Percentiles rank a stretch among this genome's conserved stretches.
Conservation (phyloP, 2,797 vertebrate genomes). For the Xyrichtys novacula region DNA sequence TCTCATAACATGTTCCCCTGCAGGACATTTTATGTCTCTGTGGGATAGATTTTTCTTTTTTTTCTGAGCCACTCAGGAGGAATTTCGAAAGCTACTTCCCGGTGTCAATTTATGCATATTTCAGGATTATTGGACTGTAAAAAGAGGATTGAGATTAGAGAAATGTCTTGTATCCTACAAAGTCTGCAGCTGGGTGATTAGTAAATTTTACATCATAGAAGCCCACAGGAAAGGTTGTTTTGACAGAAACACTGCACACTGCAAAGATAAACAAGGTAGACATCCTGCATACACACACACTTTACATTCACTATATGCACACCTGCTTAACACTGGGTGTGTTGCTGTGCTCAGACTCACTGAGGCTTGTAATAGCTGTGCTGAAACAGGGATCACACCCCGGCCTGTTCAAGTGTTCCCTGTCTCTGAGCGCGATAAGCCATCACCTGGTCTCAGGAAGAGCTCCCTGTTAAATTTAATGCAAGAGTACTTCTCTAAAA, state of each 20-base stretch:
- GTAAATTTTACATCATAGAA: slow-evolving; percentile 45
- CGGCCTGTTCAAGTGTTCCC: slow-evolving; percentile 72
- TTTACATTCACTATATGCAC: slow-evolving; percentile 62
- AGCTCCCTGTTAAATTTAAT: slow-evolving; percentile 68
- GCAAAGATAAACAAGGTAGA: slow-evolving; percentile 42
- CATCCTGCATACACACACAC: too few relatives aligned
- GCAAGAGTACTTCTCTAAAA: slow-evolving; percentile 64
- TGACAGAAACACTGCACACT: slow-evolving; percentile 55
- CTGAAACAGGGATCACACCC: slow-evolving; percentile 79
- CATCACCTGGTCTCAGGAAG: slow-evolving; percentile 62
- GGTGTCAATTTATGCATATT: slow-evolving; percentile 30
- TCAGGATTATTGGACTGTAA: slow-evolving; percentile 38
- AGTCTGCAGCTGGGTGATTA: slow-evolving; percentile 51
- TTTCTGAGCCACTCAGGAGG: slow-evolving; percentile 27
- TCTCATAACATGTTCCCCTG: slow-evolving; percentile 19
- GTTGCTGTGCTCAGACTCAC: slow-evolving; percentile 65
- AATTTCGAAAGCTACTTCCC: slow-evolving; percentile 49
- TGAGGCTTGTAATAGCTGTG: slow-evolving; percentile 84
- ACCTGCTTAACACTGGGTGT: slow-evolving; percentile 62
- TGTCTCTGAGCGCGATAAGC: slow-evolving; percentile 75
- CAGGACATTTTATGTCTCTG: slow-evolving; percentile 51
- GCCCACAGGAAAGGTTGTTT: slow-evolving; percentile 29
- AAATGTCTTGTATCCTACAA: slow-evolving; percentile 43
- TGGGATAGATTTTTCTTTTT: slow-evolving; percentile 47
- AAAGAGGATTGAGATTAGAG: slow-evolving; percentile 35